Evolutionary conservation across 2,113 vertebrate species (phyloP).

Genomic region (Saguinus midas): DNA sequence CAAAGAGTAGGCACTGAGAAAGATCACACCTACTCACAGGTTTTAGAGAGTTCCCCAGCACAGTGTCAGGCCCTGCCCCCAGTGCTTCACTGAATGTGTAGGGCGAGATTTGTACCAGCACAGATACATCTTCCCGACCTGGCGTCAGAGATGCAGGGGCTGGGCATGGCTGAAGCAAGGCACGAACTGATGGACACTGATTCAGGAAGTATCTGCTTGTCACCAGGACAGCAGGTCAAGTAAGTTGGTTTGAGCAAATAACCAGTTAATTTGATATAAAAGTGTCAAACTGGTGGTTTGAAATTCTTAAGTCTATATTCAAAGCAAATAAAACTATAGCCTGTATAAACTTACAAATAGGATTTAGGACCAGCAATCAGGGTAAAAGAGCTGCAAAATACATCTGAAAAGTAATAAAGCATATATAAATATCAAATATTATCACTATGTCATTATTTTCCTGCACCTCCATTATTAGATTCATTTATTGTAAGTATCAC

Average conservation of each 20-base stretch:
- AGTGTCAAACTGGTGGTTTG: neutral
- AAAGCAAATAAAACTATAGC: neutral
- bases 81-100: accelerated
- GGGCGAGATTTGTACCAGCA: accelerated
- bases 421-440: neutral
- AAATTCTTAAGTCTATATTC: neutral
- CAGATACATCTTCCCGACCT: neutral
- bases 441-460: neutral
- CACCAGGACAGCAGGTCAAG: neutral
- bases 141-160: no score
- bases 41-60: neutral
- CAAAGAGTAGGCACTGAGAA: neutral
- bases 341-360: neutral
- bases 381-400: neutral
- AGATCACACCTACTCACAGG: no score
- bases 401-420: slow-evolving; percentile 15
- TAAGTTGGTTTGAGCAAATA: neutral
- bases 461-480: neutral
- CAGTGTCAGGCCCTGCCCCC: no score
- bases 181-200: accelerated
- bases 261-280: neutral
- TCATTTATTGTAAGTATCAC: slow-evolving; percentile 9
- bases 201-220: neutral
- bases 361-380: neutral
- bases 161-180: neutral